These are phyloP conservation scores for Urophycis tenuis DNA, from an alignment of 2,797 vertebrate genomes.

Conservation along the genomic window DNA sequence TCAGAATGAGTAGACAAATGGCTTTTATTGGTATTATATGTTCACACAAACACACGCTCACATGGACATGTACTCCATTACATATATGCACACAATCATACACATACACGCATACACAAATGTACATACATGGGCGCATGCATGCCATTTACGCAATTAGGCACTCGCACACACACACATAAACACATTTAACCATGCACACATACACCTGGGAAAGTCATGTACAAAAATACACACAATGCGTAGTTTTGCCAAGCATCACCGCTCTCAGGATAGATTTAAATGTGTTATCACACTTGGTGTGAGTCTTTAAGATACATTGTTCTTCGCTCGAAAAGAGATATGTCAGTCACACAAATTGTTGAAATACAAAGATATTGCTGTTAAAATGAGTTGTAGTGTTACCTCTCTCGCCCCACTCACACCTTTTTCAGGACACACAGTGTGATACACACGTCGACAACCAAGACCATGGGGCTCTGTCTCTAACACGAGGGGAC, in stretches of 20 bases:
- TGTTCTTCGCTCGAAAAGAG: background rate
- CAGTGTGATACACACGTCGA: constrained; percentile 61
- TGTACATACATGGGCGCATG: no score
- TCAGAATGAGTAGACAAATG: background rate
- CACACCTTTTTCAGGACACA: background rate
- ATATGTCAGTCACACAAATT: background rate
- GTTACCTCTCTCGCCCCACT: constrained; percentile 23
- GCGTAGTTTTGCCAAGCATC: background rate
- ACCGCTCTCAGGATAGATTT: background rate
- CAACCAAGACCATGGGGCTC: constrained; percentile 32
- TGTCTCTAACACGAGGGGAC: constrained; percentile 41
- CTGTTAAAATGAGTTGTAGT: background rate
- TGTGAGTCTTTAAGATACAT: background rate
- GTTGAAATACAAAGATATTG: background rate
- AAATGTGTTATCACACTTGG: background rate
- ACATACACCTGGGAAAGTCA: background rate
- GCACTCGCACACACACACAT: background rate
- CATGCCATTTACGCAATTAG: background rate
- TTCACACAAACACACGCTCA: background rate
- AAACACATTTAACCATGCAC: background rate
- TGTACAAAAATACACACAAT: background rate
- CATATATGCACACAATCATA: background rate
- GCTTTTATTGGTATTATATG: background rate
- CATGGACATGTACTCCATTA: background rate
- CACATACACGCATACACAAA: background rate